phyloP scores from a whole-genome alignment of 2,888 invertebrate genomes.

The Plebejus melissa region DNA sequence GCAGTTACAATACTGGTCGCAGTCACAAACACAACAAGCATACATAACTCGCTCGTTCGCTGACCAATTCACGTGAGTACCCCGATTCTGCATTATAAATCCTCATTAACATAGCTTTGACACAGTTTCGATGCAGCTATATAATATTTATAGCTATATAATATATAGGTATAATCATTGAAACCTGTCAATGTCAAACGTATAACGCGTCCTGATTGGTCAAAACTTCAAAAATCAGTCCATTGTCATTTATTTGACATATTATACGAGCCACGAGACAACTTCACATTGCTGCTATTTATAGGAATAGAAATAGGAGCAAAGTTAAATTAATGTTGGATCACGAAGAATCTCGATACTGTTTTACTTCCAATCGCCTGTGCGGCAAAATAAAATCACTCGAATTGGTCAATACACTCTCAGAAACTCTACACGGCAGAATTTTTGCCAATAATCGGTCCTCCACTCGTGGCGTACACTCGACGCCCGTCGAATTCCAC shows the following conservation, averaged over 20 bases:
- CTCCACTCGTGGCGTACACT: constrained; percentile 90
- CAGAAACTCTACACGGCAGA: constrained; percentile 84
- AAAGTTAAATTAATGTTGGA: too few species aligned
- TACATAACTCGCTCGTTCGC: constrained; percentile 36
- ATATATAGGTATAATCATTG: background rate
- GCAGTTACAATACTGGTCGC: constrained; percentile 72
- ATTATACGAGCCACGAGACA: too few species aligned
- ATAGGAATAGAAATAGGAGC: too few species aligned
- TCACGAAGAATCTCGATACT: too few species aligned
- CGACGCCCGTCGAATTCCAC: constrained; percentile 90
- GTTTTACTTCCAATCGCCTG: too few species aligned
- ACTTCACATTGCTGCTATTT: too few species aligned
- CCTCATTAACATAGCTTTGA: background rate
- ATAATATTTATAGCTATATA: too few species aligned
- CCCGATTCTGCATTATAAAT: background rate
- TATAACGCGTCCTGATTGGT: background rate
- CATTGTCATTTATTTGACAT: background rate
- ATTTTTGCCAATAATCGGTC: constrained; percentile 92
- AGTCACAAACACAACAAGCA: constrained; percentile 70
- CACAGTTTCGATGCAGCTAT: background rate
- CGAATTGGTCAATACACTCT: background rate
- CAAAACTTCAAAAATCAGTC: too few species aligned
- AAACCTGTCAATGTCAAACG: background rate
- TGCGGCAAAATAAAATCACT: background rate
- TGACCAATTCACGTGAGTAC: constrained; percentile 1